A percentile compares a stretch with the other conserved stretches of the same genome.
These are phyloP conservation scores for Ianthella basta DNA, from an alignment of 37 sponge, comb jelly and placozoan species.

Conservation along the genomic window DNA sequence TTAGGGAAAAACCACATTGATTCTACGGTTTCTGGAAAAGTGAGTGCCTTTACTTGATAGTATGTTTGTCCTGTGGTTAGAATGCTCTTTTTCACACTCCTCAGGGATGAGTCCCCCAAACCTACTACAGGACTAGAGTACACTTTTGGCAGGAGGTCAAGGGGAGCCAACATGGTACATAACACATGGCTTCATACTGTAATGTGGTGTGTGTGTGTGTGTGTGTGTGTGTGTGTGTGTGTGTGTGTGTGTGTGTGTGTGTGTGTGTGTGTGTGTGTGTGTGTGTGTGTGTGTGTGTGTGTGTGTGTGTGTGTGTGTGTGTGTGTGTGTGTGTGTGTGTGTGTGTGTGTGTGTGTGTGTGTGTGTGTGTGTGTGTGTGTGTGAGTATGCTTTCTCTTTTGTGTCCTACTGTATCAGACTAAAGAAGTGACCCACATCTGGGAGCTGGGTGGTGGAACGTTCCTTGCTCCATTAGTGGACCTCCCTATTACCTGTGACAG, in stretches of 20 bases:
- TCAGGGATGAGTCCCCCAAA: constrained; percentile 87
- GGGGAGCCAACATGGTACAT: constrained; percentile 64
- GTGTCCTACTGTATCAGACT: constrained; percentile 30
- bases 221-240: too few species aligned
- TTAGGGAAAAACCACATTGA: constrained; percentile 89
- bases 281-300: too few species aligned
- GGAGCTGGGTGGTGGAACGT: constrained; percentile 95
- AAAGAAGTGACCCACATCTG: constrained; percentile 92
- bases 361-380: too few species aligned
- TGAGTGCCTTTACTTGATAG: too few species aligned
- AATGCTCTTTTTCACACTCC: not conserved
- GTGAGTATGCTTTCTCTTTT: not conserved
- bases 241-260: too few species aligned
- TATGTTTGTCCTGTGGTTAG: not conserved
- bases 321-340: too few species aligned
- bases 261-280: not conserved
- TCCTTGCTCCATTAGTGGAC: constrained; percentile 73
- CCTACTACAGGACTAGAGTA: constrained; percentile 92
- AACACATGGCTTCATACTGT: not conserved
- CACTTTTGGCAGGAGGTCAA: constrained; percentile 84
- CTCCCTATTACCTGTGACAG: constrained; percentile 58
- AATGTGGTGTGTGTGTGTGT: too few species aligned
- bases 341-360: too few species aligned
- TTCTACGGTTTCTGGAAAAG: constrained; percentile 91
- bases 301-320: not conserved